A percentile compares a stretch with the other conserved stretches of the same genome.
These are phyloP conservation scores for Drosophila paracracens DNA, from an alignment of 2,888 invertebrate species.

Conservation along the genomic window DNA sequence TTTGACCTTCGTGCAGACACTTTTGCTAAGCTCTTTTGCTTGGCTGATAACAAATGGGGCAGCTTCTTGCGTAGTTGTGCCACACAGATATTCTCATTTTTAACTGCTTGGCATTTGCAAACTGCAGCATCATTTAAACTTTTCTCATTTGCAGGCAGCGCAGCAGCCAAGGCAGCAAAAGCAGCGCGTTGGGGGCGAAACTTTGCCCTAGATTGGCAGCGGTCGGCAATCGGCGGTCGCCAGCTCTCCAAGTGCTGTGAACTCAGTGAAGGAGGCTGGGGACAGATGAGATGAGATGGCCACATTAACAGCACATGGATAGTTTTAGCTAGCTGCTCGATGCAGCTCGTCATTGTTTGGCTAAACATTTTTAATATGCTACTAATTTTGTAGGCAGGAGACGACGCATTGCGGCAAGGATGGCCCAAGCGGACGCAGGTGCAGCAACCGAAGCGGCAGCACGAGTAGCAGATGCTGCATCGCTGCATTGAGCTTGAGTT, in stretches of 20 bases:
- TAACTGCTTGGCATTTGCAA: slow-evolving; percentile 80
- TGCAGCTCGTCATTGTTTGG: slow-evolving; percentile 69
- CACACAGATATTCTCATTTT: slow-evolving; percentile 71
- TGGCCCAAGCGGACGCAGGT: slow-evolving; percentile 7
- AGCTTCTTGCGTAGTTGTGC: slow-evolving; percentile 33
- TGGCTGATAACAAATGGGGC: slow-evolving; percentile 71
- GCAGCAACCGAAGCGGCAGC: slow-evolving; percentile 5
- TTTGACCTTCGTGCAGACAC: slow-evolving; percentile 37
- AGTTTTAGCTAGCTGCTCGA: slow-evolving; percentile 9
- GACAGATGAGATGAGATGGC: slow-evolving; percentile 12
- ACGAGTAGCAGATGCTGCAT: neutral
- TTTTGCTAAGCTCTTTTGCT: slow-evolving; percentile 29
- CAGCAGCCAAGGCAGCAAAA: slow-evolving; percentile 38
- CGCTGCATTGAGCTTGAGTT: slow-evolving; percentile 36
- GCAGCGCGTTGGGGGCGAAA: slow-evolving; percentile 46
- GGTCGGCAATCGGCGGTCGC: slow-evolving; percentile 27
- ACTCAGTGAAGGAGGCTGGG: neutral
- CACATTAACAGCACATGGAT: slow-evolving; percentile 6
- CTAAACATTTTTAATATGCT: slow-evolving; percentile 79
- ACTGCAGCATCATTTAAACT: slow-evolving; percentile 81
- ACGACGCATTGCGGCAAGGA: slow-evolving; percentile 72
- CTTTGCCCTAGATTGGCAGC: slow-evolving; percentile 57
- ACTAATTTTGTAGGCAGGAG: slow-evolving; percentile 70
- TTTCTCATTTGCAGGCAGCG: slow-evolving; percentile 75
- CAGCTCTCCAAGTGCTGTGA: no score